Conservation (phyloP, 1,140 invertebrate species). For the Philaenus spumarius region DNA sequence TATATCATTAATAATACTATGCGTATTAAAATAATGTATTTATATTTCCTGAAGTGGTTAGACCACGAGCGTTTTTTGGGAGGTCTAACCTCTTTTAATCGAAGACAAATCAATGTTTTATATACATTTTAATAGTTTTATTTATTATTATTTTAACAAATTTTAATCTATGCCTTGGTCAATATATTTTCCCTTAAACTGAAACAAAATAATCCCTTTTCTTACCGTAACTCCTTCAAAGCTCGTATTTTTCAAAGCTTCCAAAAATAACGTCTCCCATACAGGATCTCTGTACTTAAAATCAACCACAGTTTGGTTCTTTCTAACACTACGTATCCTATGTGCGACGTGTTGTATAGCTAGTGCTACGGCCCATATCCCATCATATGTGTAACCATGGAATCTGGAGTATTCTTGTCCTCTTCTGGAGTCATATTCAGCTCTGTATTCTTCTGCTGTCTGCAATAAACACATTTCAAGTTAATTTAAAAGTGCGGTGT, state of each 20-base stretch:
- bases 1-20: too few species aligned
- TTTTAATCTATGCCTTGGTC: too few species aligned
- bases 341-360: conserved; percentile 83
- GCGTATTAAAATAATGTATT: too few species aligned
- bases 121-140: too few species aligned
- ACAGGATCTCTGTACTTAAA: conserved; percentile 76
- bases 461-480: too few species aligned
- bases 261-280: conserved; percentile 83
- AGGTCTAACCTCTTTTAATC: too few species aligned
- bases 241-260: conserved; percentile 81
- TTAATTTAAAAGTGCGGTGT: too few species aligned
- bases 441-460: conserved; percentile 82
- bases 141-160: too few species aligned
- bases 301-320: conserved; percentile 65
- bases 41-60: too few species aligned
- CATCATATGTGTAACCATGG: conserved; percentile 96
- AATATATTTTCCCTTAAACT: too few species aligned
- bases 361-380: conserved; percentile 91
- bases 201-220: conserved; percentile 16
- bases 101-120: too few species aligned
- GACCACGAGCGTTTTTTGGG: too few species aligned
- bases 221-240: conserved; percentile 91
- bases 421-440: conserved; percentile 72
- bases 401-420: conserved; percentile 84
- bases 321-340: conserved; percentile 49